Percentiles rank a stretch among this genome's conserved stretches.
Conservation (phyloP, 2,113 vertebrate species). For the mouse (Mus musculus) region DNA sequence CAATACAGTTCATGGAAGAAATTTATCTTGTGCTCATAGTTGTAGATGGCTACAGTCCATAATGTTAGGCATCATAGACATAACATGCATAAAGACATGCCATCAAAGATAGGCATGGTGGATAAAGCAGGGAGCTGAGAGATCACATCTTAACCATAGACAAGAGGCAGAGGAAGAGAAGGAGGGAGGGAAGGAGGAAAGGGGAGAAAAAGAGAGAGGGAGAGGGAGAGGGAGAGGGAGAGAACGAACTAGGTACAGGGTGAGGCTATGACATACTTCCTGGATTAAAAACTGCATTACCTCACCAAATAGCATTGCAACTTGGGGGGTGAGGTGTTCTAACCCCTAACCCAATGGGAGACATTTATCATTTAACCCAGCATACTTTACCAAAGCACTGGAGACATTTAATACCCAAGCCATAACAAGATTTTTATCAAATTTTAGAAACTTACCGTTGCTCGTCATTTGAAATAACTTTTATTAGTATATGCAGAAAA, state of each 20-base stretch:
- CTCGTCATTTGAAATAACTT: conserved; percentile 10
- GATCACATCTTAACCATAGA: not conserved
- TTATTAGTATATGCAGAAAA: not conserved
- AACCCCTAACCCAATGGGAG: not conserved
- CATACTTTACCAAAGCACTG: not conserved
- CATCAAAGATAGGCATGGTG: not conserved
- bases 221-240: no score
- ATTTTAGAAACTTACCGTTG: not conserved
- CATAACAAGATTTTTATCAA: not conserved
- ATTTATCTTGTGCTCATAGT: not conserved
- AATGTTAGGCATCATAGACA: not conserved
- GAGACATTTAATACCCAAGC: not conserved
- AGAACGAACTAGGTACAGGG: not conserved
- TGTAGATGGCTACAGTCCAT: not conserved
- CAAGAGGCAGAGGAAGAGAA: not conserved
- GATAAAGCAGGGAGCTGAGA: not conserved
- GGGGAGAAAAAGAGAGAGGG: not conserved
- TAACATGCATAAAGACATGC: not conserved
- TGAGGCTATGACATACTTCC: not conserved
- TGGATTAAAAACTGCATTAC: not conserved
- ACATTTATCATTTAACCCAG: not conserved
- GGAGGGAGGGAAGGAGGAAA: not conserved
- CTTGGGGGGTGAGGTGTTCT: not conserved
- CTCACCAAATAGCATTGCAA: not conserved
- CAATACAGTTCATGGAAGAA: not conserved